These are phyloP conservation scores for Oscheius sp. DNA, from an alignment of 2,888 invertebrate species.

Conservation along the genomic window DNA sequence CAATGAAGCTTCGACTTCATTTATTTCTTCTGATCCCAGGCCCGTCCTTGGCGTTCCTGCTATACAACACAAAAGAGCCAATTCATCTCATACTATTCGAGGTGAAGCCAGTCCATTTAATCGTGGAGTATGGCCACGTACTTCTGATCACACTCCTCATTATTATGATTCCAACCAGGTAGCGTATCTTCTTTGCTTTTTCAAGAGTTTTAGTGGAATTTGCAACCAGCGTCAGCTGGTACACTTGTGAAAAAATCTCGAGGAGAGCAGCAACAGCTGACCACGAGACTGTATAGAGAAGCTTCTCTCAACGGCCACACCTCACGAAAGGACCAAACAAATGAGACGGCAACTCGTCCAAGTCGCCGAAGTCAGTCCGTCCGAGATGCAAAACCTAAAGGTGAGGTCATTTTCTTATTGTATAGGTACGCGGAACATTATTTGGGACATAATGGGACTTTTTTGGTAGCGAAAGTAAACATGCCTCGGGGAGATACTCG, in stretches of 20 bases:
- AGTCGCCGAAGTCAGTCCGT: slow-evolving; percentile 24
- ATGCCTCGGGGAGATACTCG: background rate
- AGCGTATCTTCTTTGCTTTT: background rate
- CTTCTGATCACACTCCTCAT: slow-evolving; percentile 9
- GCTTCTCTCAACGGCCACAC: slow-evolving; percentile 1
- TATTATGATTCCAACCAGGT: slow-evolving; percentile 27
- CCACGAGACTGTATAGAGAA: background rate
- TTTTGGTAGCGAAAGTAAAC: slow-evolving; percentile 10
- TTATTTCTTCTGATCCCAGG: background rate
- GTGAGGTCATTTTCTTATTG: background rate
- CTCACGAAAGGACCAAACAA: background rate
- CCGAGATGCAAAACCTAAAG: slow-evolving; percentile 11
- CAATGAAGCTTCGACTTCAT: slow-evolving; percentile 15
- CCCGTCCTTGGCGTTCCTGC: background rate
- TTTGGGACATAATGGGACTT: background rate
- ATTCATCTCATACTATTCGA: background rate
- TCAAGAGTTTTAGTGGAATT: background rate
- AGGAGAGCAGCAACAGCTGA: background rate
- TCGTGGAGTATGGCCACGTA: background rate
- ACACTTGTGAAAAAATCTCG: too few relatives aligned
- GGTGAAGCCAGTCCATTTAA: background rate
- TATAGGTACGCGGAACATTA: too few relatives aligned
- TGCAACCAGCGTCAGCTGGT: background rate
- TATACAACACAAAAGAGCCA: slow-evolving; percentile 5
- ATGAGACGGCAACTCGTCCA: background rate